Conservation (phyloP, 2,797 vertebrate genomes). For the Pipistrellus pipistrellus region DNA sequence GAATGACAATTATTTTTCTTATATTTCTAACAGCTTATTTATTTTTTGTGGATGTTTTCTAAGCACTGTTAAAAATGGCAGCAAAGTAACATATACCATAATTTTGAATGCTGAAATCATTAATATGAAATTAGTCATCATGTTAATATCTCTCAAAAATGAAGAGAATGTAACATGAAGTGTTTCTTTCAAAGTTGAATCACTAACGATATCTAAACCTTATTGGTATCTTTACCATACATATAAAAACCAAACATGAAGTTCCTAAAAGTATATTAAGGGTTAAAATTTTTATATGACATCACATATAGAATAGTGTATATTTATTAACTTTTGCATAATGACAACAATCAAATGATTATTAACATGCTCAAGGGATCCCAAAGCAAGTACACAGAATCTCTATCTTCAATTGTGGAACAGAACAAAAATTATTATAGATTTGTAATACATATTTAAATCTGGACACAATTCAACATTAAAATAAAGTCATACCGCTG, state of each 20-base stretch:
- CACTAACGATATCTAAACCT: neutral
- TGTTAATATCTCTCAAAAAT: neutral
- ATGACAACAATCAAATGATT: neutral
- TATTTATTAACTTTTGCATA: neutral
- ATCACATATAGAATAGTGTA: neutral
- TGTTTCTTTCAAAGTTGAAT: constrained; percentile 47
- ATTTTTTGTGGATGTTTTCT: neutral
- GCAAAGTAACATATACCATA: constrained; percentile 18
- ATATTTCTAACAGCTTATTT: neutral
- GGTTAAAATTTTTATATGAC: neutral
- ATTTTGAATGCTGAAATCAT: constrained; percentile 24
- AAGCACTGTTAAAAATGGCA: constrained; percentile 30
- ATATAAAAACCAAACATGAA: constrained; percentile 40
- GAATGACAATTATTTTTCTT: neutral
- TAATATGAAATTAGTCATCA: constrained; percentile 5
- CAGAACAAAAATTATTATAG: neutral
- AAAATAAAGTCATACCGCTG: constrained; percentile 14
- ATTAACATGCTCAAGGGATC: neutral
- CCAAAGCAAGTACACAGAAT: neutral
- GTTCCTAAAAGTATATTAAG: neutral
- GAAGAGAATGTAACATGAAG: neutral
- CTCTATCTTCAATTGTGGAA: neutral
- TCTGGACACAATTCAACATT: constrained; percentile 40
- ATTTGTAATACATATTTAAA: constrained; percentile 16
- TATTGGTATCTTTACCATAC: neutral